Percentiles rank a stretch among this genome's conserved stretches.
phyloP scores from a whole-genome alignment of 2,888 invertebrate genomes.

The Lepidonotus clava region DNA sequence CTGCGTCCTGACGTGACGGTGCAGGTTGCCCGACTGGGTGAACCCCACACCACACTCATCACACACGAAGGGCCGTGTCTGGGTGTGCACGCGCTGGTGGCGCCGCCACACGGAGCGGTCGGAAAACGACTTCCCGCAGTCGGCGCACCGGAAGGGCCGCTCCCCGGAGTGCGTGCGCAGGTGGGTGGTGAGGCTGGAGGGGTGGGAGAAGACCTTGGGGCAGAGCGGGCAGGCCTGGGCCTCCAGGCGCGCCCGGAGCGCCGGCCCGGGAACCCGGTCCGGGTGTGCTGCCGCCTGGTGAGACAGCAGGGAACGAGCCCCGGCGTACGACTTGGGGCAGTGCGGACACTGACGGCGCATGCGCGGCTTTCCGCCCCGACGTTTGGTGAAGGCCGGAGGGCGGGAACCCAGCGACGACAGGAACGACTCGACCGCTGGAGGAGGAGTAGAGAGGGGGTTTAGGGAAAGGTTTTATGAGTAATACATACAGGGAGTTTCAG shows the following conservation, averaged over 20 bases:
- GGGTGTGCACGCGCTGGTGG: neutral
- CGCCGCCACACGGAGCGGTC: constrained; percentile 34
- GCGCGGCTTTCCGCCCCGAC: neutral
- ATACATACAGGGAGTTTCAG: neutral
- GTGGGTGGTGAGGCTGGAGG: neutral
- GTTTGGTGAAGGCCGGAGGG: neutral
- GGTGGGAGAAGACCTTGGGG: neutral
- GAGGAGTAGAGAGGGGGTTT: neutral
- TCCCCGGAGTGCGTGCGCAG: constrained; percentile 3
- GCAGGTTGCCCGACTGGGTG: neutral
- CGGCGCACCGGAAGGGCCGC: neutral
- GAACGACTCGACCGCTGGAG: neutral
- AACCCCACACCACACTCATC: neutral
- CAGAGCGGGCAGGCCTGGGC: neutral
- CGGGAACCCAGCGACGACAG: neutral
- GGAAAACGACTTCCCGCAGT: neutral
- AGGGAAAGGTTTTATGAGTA: neutral
- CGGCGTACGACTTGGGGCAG: neutral
- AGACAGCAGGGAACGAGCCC: neutral
- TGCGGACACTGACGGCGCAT: neutral
- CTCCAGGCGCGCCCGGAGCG: neutral
- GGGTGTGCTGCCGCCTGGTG: constrained; percentile 6
- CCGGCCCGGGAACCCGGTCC: neutral
- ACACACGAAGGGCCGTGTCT: neutral
- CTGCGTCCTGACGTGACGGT: neutral